Percentiles rank a stretch among this genome's conserved stretches.
Conservation (phyloP, 2,797 vertebrate species). For the Phalanger gymnotis region DNA sequence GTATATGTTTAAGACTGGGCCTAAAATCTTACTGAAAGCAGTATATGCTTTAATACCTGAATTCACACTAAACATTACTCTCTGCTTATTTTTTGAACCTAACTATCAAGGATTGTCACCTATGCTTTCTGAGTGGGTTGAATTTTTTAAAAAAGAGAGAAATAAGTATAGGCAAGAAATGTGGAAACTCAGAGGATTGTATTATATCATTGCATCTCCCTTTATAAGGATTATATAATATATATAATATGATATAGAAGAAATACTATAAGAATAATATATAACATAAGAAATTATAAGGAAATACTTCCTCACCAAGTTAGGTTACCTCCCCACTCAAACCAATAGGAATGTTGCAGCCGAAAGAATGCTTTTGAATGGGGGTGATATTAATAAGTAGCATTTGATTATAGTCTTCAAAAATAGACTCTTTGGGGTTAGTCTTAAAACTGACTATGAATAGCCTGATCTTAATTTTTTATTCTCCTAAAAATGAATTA, state of each 20-base stretch:
- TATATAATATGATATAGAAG: no score
- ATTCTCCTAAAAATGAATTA: slow-evolving; percentile 19
- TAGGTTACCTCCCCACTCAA: slow-evolving; percentile 76
- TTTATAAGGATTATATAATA: background rate
- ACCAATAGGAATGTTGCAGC: slow-evolving; percentile 59
- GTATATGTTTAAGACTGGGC: background rate
- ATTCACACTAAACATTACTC: background rate
- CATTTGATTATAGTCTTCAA: slow-evolving; percentile 61
- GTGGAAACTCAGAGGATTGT: background rate
- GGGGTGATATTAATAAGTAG: slow-evolving; percentile 44
- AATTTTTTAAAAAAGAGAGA: background rate
- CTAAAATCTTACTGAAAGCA: slow-evolving; percentile 21
- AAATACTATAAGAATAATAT: no score
- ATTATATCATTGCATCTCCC: background rate
- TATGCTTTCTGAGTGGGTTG: background rate
- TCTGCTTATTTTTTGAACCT: background rate
- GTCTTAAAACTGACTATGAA: slow-evolving; percentile 22
- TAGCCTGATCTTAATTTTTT: slow-evolving; percentile 40
- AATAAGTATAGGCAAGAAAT: background rate
- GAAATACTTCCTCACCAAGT: background rate
- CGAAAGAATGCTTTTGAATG: slow-evolving; percentile 59
- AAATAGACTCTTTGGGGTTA: background rate
- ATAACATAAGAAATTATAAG: background rate
- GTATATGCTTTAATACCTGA: slow-evolving; percentile 23
- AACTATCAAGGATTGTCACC: background rate